Evolutionary conservation across 1,140 invertebrate genomes (phyloP).

Genomic region (Brachionus manjavacas): DNA sequence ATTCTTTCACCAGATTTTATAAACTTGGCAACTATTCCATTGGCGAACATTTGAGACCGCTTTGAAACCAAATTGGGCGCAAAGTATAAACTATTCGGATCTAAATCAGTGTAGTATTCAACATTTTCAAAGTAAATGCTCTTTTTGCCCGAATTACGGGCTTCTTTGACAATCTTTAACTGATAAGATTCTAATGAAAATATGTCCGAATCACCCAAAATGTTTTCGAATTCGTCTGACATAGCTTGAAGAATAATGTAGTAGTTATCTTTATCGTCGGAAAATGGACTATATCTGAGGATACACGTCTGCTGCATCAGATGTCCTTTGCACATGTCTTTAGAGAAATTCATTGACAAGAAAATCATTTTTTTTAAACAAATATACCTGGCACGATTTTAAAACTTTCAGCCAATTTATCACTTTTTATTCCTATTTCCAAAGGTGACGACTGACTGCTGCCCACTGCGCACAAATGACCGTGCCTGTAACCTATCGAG

Average conservation of each 20-base stretch:
- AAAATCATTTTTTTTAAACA: not conserved
- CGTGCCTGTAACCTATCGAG: not conserved
- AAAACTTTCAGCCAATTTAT: not conserved
- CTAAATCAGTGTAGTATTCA: not conserved
- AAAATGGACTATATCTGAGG: not conserved
- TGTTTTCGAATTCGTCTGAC: not conserved
- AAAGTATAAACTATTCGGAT: not conserved
- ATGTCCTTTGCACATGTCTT: not conserved
- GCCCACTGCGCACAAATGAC: not conserved
- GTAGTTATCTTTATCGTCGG: not conserved
- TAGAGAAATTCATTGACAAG: not conserved
- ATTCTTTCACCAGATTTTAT: not conserved
- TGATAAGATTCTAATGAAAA: not conserved
- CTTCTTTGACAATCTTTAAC: not conserved
- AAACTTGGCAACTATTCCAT: not conserved
- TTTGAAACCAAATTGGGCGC: not conserved
- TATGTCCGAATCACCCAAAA: not conserved
- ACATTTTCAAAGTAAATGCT: not conserved
- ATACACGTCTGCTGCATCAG: not conserved
- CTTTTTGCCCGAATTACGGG: not conserved
- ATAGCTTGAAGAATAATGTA: not conserved
- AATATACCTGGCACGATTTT: not conserved
- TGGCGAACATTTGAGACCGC: not conserved
- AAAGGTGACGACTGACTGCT: not conserved
- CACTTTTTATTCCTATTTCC: slow-evolving; percentile 1